Evolutionary conservation across 2,113 vertebrate species (phyloP), one percentile per base, ranked within the genome.

Genomic region (Tringa solitaria): DNA sequence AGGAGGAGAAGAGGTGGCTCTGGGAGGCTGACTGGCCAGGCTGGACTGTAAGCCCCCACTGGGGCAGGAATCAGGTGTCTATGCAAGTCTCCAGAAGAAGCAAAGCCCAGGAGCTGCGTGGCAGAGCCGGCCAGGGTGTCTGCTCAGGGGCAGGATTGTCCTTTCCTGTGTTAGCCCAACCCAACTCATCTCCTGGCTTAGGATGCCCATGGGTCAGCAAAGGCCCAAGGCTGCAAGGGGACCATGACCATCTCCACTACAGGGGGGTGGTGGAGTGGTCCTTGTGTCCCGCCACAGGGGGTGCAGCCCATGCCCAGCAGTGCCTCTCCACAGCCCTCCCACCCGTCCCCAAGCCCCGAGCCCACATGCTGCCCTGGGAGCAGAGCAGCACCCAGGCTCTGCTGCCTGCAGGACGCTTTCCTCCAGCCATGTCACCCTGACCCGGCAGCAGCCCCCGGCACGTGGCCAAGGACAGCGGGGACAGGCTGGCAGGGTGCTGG

Each of bases 311-410:
- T 35, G 9, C 26, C 26, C 53, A 51, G 63, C 1, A 1, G n/a
- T 37, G 51, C 33, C 17, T 28, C 41, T 84, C 19, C 32, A 30
- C 2, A 6, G 8, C 23, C 15, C 12, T 10, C 9, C 24, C 23
- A 14, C 13, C 15, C 60, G 23, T 1, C 23, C 54, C 0, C 0
- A 41, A 68, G 26, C 8, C 24, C 54, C 6, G 39, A 51, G 35
- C 33, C 18, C 48, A 33, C 1, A 1, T 0, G 0, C 37, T 20
- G 27, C 9, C 53, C 43, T 0, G 0, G 35, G 22, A 59, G 18
- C 3, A 0, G 14, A 63, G 15, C 46, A 28, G 33, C 35, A 35
- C 14, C 35, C 27, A 24, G 69, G 60, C 19, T 20, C 56, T 33
- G 11, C 39, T 53, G 39, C 73, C 82, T 7, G 6, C 30, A 63